These are phyloP conservation scores for Phortica okadai DNA, from an alignment of 2,888 invertebrate genomes.

Conservation along the genomic window DNA sequence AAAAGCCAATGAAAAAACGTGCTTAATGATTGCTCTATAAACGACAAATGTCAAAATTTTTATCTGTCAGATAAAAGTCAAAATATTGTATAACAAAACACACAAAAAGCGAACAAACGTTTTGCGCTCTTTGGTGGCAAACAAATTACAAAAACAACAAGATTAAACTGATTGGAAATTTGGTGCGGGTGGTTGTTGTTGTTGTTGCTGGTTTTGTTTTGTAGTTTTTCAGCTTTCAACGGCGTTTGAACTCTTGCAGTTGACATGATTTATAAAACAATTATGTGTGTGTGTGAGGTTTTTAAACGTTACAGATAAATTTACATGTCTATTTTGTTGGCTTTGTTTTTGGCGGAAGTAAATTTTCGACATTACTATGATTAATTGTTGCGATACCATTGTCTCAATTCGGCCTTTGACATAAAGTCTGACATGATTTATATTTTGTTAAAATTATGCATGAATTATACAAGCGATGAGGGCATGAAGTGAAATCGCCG, in stretches of 20 bases:
- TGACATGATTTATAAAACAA: constrained; percentile 23
- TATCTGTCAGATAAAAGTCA: constrained; percentile 21
- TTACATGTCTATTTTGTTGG: neutral
- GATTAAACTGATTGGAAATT: constrained; percentile 13
- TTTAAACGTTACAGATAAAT: neutral
- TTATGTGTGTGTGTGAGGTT: too few relatives aligned
- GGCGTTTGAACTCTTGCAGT: constrained; percentile 5
- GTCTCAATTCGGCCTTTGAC: neutral
- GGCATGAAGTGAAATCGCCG: too few relatives aligned
- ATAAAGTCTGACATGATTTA: too few relatives aligned
- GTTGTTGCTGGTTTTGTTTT: too few relatives aligned
- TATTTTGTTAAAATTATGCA: too few relatives aligned
- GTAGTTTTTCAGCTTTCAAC: too few relatives aligned
- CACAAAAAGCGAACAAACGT: neutral
- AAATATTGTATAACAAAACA: too few relatives aligned
- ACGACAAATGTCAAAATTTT: constrained; percentile 31
- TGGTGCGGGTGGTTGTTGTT: too few relatives aligned
- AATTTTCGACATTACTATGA: constrained; percentile 14
- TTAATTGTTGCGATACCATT: neutral
- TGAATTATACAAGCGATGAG: too few relatives aligned
- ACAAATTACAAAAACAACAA: constrained; percentile 16
- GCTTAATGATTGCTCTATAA: constrained; percentile 21
- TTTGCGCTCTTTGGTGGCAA: constrained; percentile 6
- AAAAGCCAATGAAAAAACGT: constrained; percentile 9
- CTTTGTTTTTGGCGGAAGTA: too few relatives aligned